Base-by-base conservation (phyloP, 2,888 invertebrate species). In the Agapetus fuscipes region DNA sequence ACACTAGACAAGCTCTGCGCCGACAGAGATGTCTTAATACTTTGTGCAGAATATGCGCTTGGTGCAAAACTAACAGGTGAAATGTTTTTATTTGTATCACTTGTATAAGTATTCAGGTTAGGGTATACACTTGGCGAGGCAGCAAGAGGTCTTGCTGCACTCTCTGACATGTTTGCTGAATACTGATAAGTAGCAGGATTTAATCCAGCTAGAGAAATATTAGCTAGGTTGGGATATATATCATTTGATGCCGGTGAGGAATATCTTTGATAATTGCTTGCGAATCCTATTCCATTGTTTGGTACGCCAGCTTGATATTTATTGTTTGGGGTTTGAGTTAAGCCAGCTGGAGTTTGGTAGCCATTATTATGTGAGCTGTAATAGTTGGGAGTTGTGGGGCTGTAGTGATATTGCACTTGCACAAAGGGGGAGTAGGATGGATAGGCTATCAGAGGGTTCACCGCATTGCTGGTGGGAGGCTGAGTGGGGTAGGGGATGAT, bases 361-460 rank as follows among this genome's bases (percentile, higher is more conserved):
- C 20, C 20, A 20, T 20, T 20, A 20, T 20, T 20, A 6, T 20
- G 20, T 4, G 20, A 20, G 9, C 9, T 20, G 5, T 6, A 20
- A 20, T 20, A 20, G 20, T 20, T 20, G 4, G 20, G 10, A 30
- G 31, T 30, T 7, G 9, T 14, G 31, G 31, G 13, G 3, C 7
- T 12, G 15, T 5, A 14, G 13, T 20, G 20, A 9, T 20, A 20
- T 9, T 20, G 20, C 20, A 20, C 20, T 30, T 37, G 40, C 7
- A 28, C 16, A 12, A 29, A 39, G 10, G 39, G 33, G 14, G 31
- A 32, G 31, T 32, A 34, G 4, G 35, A 30, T 3, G 45, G 45
- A 17, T 30, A 45, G 10, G 38, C 36, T 25, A 45, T 45, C 2
- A 45, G 28, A 7, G 45, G 45, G 37, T 45, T 45, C 12, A 43